These are phyloP conservation scores for Gymnorhina tibicen DNA, from an alignment of 2,113 vertebrate species.

Conservation along the genomic window DNA sequence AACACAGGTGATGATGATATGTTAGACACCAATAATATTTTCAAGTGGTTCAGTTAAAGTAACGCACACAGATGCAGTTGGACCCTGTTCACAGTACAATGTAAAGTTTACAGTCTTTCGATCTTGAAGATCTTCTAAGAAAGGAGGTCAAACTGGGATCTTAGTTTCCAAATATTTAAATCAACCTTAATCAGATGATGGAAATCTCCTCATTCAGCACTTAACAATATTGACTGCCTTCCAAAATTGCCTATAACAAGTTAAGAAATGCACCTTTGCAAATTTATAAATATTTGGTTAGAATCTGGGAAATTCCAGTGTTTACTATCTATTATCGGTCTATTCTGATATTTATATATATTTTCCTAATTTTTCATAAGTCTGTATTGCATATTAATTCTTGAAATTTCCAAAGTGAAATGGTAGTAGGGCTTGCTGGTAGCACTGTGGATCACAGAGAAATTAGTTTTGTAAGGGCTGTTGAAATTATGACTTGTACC, in stretches of 20 bases:
- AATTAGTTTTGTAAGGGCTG: background rate
- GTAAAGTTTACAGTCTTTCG: background rate
- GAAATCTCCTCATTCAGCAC: background rate
- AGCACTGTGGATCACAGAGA: background rate
- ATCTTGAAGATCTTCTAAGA: background rate
- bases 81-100: background rate
- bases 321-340: background rate
- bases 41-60: background rate
- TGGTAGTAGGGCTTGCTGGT: background rate
- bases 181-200: background rate
- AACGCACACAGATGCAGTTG: background rate
- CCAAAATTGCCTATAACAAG: background rate
- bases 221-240: background rate
- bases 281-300: background rate
- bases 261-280: background rate
- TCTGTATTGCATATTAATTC: background rate
- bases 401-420: background rate
- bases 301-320: background rate
- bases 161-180: background rate
- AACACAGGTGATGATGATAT: background rate
- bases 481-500: background rate
- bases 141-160: background rate
- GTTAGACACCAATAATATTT: background rate
- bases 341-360: background rate
- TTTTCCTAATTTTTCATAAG: background rate